A percentile compares a stretch with the other conserved stretches of the same genome.
Evolutionary conservation across 2,113 vertebrate genomes (phyloP).

Genomic region (Chloropsis hardwickii): DNA sequence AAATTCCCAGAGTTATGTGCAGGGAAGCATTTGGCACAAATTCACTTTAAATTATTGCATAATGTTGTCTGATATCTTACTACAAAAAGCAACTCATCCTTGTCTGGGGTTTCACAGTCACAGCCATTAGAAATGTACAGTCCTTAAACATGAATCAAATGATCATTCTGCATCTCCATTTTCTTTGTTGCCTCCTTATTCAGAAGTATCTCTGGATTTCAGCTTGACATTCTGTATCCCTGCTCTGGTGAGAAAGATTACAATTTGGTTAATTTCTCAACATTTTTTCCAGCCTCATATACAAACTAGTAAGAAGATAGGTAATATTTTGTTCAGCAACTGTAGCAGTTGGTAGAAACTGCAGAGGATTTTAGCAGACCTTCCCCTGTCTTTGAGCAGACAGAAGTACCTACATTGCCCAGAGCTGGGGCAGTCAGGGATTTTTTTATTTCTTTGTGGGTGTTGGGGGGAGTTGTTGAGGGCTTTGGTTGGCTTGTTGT

Average conservation of each 20-base stretch:
- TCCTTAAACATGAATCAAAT: neutral
- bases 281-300: neutral
- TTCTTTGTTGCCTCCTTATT: neutral
- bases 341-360: neutral
- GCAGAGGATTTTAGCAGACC: neutral
- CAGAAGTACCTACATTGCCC: fast-evolving
- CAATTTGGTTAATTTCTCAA: neutral
- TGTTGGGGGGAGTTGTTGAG: neutral
- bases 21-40: neutral
- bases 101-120: neutral
- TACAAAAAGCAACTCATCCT: neutral
- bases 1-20: neutral
- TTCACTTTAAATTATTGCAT: neutral
- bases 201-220: neutral
- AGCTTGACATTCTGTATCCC: neutral
- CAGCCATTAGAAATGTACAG: neutral
- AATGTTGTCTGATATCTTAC: neutral
- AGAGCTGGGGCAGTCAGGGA: neutral
- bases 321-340: neutral
- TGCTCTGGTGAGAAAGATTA: neutral
- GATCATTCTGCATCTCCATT: neutral
- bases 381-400: neutral
- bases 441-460: neutral
- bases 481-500: neutral
- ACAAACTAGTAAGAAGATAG: fast-evolving